Evolutionary conservation across 2,113 vertebrate species (phyloP).

Genomic region (Montifringilla adamsi): DNA sequence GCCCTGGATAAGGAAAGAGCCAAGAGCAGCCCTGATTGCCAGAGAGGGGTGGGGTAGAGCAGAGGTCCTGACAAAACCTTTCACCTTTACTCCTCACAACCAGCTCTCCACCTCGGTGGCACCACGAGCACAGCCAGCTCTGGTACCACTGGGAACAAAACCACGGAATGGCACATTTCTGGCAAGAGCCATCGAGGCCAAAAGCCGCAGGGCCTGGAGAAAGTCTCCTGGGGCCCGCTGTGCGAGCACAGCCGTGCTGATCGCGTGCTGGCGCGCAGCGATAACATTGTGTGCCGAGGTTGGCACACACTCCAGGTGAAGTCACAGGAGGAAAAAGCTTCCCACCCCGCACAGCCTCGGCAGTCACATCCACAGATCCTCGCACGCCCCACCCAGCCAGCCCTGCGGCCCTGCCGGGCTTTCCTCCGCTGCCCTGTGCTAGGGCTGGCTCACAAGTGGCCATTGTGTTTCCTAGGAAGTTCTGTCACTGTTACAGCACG

Average conservation of each 20-base stretch:
- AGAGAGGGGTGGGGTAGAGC: neutral
- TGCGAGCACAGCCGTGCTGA: neutral
- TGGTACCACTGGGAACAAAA: neutral
- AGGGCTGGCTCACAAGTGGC: neutral
- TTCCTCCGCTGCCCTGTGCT: neutral
- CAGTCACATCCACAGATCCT: neutral
- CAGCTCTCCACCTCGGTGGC: neutral
- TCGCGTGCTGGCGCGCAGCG: neutral
- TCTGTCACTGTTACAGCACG: neutral
- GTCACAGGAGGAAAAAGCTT: conserved; percentile 51
- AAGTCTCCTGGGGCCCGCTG: neutral
- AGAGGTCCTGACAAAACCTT: neutral
- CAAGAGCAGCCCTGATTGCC: neutral
- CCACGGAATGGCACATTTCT: neutral
- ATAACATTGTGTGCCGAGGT: conserved; percentile 66
- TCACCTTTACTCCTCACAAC: neutral
- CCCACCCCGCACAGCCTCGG: neutral
- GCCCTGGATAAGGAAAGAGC: neutral
- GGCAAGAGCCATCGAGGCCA: neutral
- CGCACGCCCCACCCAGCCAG: neutral
- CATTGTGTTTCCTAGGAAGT: conserved; percentile 30
- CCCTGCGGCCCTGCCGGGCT: neutral
- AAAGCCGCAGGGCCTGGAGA: neutral
- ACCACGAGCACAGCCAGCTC: neutral
- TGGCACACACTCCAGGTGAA: conserved; percentile 47